These are phyloP conservation scores for Apogon hyalosoma DNA, from an alignment of 2,797 vertebrate species.

Conservation along the genomic window DNA sequence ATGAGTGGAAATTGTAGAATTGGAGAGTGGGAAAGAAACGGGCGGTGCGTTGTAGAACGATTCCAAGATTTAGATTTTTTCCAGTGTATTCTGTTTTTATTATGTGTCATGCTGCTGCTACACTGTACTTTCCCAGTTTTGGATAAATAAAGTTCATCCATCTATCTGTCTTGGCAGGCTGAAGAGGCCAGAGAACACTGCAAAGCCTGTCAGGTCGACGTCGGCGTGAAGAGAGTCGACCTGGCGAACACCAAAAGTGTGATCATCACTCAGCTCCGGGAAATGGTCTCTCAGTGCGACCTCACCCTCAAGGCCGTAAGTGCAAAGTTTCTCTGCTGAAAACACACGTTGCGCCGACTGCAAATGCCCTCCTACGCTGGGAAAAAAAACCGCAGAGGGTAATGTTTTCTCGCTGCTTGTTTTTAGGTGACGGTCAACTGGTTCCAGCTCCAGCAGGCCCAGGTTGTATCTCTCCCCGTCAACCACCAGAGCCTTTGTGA, in stretches of 20 bases:
- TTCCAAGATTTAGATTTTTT: no score
- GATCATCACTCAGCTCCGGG: conserved; percentile 91
- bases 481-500: conserved; percentile 94
- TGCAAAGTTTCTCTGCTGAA: conserved; percentile 1
- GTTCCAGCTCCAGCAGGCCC: conserved; percentile 96
- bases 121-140: conserved; percentile 10
- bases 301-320: conserved; percentile 97
- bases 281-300: conserved; percentile 96
- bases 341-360: no score
- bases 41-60: no score
- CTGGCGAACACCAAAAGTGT: conserved; percentile 92
- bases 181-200: conserved; percentile 93
- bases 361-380: no score
- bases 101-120: no score
- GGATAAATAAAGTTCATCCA: no score
- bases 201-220: conserved; percentile 90
- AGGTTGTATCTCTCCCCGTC: conserved; percentile 91
- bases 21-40: no score
- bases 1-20: no score
- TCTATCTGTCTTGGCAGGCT: conserved; percentile 78
- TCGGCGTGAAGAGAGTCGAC: conserved; percentile 88
- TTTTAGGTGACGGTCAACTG: conserved; percentile 94
- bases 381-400: not conserved
- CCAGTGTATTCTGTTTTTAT: not conserved
- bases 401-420: not conserved